phyloP scores from a whole-genome alignment of 2,888 invertebrate species.

The Zygogramma bicolorata region DNA sequence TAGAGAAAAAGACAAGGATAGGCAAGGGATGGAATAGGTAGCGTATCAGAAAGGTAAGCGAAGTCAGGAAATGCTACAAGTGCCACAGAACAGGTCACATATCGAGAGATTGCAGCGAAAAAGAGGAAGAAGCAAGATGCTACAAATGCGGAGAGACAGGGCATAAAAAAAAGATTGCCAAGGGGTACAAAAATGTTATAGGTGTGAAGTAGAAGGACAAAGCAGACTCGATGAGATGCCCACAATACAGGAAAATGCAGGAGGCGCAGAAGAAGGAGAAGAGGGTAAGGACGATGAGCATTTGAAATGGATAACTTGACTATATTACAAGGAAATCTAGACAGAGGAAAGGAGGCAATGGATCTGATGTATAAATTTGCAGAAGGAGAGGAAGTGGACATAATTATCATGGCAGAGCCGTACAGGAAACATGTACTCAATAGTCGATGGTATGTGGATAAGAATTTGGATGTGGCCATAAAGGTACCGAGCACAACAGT shows the following conservation, averaged over 20 bases:
- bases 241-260: slow-evolving; percentile 16
- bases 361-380: slow-evolving; percentile 29
- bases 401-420: slow-evolving; percentile 32
- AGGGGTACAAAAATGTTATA: slow-evolving; percentile 19
- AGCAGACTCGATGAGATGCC: slow-evolving; percentile 25
- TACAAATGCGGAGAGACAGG: slow-evolving; percentile 41
- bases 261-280: slow-evolving; percentile 12
- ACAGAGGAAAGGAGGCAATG: too few species aligned
- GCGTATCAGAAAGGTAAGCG: slow-evolving; percentile 5
- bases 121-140: slow-evolving; percentile 33
- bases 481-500: not conserved
- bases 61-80: slow-evolving; percentile 32
- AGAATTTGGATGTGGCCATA: slow-evolving; percentile 16
- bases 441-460: slow-evolving; percentile 14
- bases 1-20: slow-evolving; percentile 18
- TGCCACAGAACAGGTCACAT: slow-evolving; percentile 39
- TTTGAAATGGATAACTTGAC: not conserved
- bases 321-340: slow-evolving; percentile 22
- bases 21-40: slow-evolving; percentile 27
- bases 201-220: slow-evolving; percentile 32
- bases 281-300: not conserved
- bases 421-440: slow-evolving; percentile 22
- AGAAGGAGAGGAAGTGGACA: slow-evolving; percentile 16
- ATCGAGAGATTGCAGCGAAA: slow-evolving; percentile 31
- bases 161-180: slow-evolving; percentile 37